Evolutionary conservation across 2,797 vertebrate species (phyloP), one percentile per base, ranked within the genome.

Genomic region (Hoplostethus mediterraneus): DNA sequence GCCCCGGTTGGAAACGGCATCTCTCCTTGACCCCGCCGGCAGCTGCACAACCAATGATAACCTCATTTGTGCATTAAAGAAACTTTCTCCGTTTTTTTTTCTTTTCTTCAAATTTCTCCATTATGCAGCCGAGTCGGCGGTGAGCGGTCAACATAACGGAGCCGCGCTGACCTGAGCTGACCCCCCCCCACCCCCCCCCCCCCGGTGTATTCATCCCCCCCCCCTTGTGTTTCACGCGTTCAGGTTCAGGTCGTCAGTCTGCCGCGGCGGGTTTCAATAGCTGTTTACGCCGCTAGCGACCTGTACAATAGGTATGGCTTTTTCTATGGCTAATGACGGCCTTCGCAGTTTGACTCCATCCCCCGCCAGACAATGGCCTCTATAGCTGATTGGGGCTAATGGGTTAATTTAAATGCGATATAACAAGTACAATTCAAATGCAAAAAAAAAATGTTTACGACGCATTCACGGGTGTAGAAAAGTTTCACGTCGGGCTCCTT

Each of bases 1-100:
- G 77, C 79, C 64, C 49, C 76, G 71, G 89, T 91, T 89, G 80
- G 88, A 88, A 85, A 86, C 81, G 81, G 80, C 85, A 87, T 90
- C 85, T 89, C 77, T 89, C 84, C 86, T 88, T 91, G 88, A 92
- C 91, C 88, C 81, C 9, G 81, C 63, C 81, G 86, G 90, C 83
- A 92, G 85, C 89, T 91, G 85, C 84, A 83, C 86, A 87, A 87
- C 85, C 86, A 91, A 84, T 83, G 87, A 92, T 93, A 91, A 91
- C 81, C 78, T 91, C 82, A 78, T 90, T 90, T 90, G 84, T 86
- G 82, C 83, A 87, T 91, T 85, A 86, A 81, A 87, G 84, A 89
- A 91, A 89, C 84, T 86, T 89, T 21, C 21, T 21, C 21, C 21
- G 21, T 21, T 21, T 21, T 21, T 21, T 21, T 21, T 21, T 21